Base-by-base conservation (phyloP, 2,888 invertebrate species). In the Catocala fraxini region DNA sequence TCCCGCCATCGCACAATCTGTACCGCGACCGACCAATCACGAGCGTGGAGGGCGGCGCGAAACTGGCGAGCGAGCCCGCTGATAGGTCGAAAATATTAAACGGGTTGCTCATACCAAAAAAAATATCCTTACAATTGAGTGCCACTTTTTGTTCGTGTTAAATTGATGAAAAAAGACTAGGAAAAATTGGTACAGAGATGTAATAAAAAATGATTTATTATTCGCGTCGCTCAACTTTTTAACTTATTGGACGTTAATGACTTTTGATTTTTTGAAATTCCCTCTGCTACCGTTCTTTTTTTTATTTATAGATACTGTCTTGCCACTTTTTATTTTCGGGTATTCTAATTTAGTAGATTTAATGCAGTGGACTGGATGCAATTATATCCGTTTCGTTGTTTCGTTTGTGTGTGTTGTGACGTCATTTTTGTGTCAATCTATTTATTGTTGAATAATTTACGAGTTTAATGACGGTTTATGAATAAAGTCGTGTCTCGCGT, bases 131-230 rank as follows among this genome's bases (percentile, higher is more conserved):
- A 89, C 92, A 93, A 92, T 93, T 92, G 93, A 92, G 89, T 91
- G 92, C 89, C 89, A 89, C 89, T 91, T 91, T 92, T 91, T 91
- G 90, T 89, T 89, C 89, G 86, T 86, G 91, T 92, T 91, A 92
- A 93, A 93, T 92, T 93, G 92, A 93, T 92, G 93, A 93, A 93
- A 92, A 92, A 92, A 89, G 90, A 90, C 89, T 85, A 79, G 80
- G 89, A 89, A 89, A 91, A 90, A 90, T 90, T 89, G 88, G 86
- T 88, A 86, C 84, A 80, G 89, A 89, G 89, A 91, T 90, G 91
- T 89, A 91, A 92, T 90, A 91, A 89, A 92, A 91, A 92, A 92
- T 94, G 93, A 94, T 94, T 94, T 94, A 94, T 93, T 90, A 91
- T 87, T 82, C 79, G 81, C 82, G 85, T 84, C 88, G 86, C 84